Evolutionary conservation across 1,140 invertebrate species (phyloP).

Genomic region (Ceratitis capitata): DNA sequence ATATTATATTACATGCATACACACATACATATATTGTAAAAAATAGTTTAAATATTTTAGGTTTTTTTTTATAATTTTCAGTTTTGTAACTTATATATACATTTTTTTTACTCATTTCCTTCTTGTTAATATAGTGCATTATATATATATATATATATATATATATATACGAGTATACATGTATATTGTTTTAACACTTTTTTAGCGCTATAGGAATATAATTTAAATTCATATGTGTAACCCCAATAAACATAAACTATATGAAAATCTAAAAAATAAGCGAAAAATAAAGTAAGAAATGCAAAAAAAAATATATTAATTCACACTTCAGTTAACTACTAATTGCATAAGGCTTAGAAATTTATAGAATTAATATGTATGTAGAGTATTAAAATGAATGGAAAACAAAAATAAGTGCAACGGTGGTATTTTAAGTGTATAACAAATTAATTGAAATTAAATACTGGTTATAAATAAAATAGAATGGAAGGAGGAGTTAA

Average conservation of each 20-base stretch:
- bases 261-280: neutral
- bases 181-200: neutral
- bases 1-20: neutral
- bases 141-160: no score
- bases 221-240: neutral
- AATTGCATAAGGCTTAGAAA: conserved; percentile 31
- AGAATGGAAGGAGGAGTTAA: neutral
- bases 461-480: neutral
- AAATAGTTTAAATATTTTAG: neutral
- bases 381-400: conserved; percentile 11
- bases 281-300: neutral
- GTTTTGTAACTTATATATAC: neutral
- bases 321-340: conserved; percentile 38
- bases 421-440: neutral
- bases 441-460: neutral
- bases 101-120: neutral
- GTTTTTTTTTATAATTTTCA: neutral
- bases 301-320: conserved; percentile 11
- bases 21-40: neutral
- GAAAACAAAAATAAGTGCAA: neutral
- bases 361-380: conserved; percentile 4
- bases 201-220: neutral
- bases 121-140: neutral
- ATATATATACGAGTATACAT: neutral
- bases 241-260: neutral